Evolutionary conservation across 2,888 invertebrate species (phyloP), one percentile per base, ranked within the genome.

Genomic region (Beris morrisii): DNA sequence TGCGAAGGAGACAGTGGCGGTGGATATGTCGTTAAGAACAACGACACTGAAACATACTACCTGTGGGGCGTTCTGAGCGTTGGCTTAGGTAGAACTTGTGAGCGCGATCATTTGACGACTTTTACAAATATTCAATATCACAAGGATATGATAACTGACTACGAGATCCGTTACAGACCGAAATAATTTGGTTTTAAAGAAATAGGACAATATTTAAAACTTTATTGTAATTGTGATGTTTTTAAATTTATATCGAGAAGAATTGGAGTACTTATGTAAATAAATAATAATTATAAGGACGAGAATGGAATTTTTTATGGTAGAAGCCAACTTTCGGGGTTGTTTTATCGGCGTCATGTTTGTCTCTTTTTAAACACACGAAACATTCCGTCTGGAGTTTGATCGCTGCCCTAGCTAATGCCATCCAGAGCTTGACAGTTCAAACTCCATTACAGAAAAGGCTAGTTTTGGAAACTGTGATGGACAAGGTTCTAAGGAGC

Each of bases 21-120:
- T 38, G 72, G 72, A 13, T 56, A 74, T 58, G 66, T 70, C 0
- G 69, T 71, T 5, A 64, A 67, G 50, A 69, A 43, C 44, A 15
- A n/a, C 0, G 48, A 67, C 0, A 30, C 32, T 9, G 64, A 48
- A 45, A 57, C 59, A 12, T 72, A 71, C 56, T 72, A 69, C 55
- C 64, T 76, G n/a, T 70, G 73, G 67, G 77, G 77, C 0, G 57
- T 77, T 5, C 71, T 76, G 0, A 76, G 75, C 69, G 69, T 68
- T 7, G 74, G 71, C 9, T 64, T 58, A 12, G 59, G 45, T 46
- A 13, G 0, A 2, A 30, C 22, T 1, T 13, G 53, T n/a, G 66
- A 67, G 22, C 44, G 50, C n/a, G 6, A 55, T 4, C 69, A 68
- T 46, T 63, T 69, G 15, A 71, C 69, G 7, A 46, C 56, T 22